Base-by-base conservation (phyloP, 1,140 invertebrate species). In the Diploscapter pachys region DNA sequence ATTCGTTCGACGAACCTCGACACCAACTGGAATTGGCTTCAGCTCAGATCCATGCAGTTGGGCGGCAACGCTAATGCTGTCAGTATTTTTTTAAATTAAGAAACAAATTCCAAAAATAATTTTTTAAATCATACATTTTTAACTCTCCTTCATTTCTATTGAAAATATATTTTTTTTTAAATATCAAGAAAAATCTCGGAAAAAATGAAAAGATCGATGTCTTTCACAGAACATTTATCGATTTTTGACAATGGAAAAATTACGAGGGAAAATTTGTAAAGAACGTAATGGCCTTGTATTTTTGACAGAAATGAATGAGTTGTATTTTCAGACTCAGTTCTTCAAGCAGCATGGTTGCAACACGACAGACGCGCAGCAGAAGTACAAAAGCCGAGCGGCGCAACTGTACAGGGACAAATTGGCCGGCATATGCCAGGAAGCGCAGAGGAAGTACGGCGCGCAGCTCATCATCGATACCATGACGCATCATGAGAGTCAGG, bases 11-110 rank as follows among this genome's bases (percentile, higher is more conserved):
- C 95, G 53, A 94, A 98, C 86, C 89, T 99, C 69, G 97, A 99
- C 86, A 98, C 95, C 48, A 98, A 94, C 57, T 85, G 83, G 83
- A 82, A 71, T 4, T 85, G 82, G 83, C 63, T 79, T 5, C 96
- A 99, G 87, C 87, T 99, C 3, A 89, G 96, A 62, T 93, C 95
- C 81, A 99, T 99, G 96, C 96, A 99, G 88, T 88, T 98, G 68
- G 96, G 97, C 78, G 97, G 97, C 81, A 99, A 99, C 89, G 91
- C 92, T 0, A 97, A 96, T 90, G 97, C 96, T 79, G 93, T 96
- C 90, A 89, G 90, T 88, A 75, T 74, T 69, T 64, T 75, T 50
- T 11, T 63, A 31, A 31, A 31, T 31, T 31, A 31, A 1, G 31
- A 31, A 31, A 31, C 31, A 31, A 31, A 31, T 31, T 1, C 31